Base-by-base conservation (phyloP, 2,113 vertebrate genomes). In the Meriones unguiculatus region DNA sequence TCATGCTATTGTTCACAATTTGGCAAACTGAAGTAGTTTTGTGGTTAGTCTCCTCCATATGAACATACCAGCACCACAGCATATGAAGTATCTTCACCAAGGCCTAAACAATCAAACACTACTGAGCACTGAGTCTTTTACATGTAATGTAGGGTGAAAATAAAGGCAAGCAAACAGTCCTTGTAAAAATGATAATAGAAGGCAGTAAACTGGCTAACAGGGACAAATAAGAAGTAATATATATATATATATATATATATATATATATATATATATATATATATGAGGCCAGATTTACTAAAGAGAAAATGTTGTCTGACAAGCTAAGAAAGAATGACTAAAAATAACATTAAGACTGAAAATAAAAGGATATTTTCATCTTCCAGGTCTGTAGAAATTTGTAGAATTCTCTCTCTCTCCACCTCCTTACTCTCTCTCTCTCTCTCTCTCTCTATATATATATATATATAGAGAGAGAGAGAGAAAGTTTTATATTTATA, bases 161-260 rank as follows among this genome's bases (percentile, higher is more conserved):
- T 89, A n/a, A 85, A 87, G 57, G 10, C 93, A 82, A 78, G 2
- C 20, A 38, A 64, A 52, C 14, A 30, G 50, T 62, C 32, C 67
- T 97, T 54, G 2, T 75, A 24, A 75, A 92, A 96, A 57, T 87
- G 46, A 35, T n/a, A 82, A 35, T 65, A 73, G 46, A 50, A 41
- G 35, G 69, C 77, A 87, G 18, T 65, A 67, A 90, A 87, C 76
- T 54, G 0, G 2, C 38, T 46, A 73, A 8, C 14, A 73, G 62
- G 89, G 59, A 75, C n/a, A n/a, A 87, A 87, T 35, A 25, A 67
- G 8, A 32, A 22, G 35, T 82, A n/a, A n/a, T n/a, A n/a, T n/a
- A n/a, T n/a, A n/a, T n/a, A n/a, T n/a, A n/a, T n/a, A n/a, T n/a
- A n/a, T n/a, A n/a, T n/a, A n/a, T n/a, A n/a, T n/a, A n/a, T n/a